Base-by-base conservation (phyloP, 2,888 invertebrate species). In the Apotomis capreana region DNA sequence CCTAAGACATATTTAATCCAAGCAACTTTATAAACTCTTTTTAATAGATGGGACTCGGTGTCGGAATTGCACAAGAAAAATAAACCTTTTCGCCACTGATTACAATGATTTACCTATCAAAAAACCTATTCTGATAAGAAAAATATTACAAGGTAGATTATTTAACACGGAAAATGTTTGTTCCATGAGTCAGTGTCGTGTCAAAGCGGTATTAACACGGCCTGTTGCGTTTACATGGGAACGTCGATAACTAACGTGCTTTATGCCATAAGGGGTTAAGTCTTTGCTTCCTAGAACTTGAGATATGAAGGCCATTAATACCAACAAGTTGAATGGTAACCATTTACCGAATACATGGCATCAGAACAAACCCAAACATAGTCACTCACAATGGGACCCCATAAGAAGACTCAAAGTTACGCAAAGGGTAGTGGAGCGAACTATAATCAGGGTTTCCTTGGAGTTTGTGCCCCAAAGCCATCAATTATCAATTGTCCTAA, bases 151-250 rank as follows among this genome's bases (percentile, higher is more conserved):
- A 63, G 3, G 13, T 13, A n/a, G 51, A 40, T 40, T 40, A 40
- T 5, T 40, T 26, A 40, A 51, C 63, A 63, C 63, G 37, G 40
- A 52, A 10, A 37, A 52, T 52, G 51, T 63, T 52, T 52, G 13
- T 63, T 13, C 9, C 63, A 15, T 52, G 63, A 52, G 13, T 63
- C 63, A 13, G 52, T 37, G 5, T 52, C 63, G 63, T 63, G 62
- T 52, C 62, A 8, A 36, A 9, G 52, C 51, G 52, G 51, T 49
- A 40, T 63, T 63, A 63, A 52, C 57, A 57, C 36, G 37, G 62
- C 37, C 51, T 63, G 62, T 52, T 63, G 37, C 63, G 51, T 52
- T 63, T 52, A 63, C 52, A 52, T 15, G 52, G 52, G 12, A 15
- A 57, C 4, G 52, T 13, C 52, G 37, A 63, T 63, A 63, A 40